Evolutionary conservation across 2,113 vertebrate species (phyloP), one percentile per base, ranked within the genome.

Genomic region (Poeciliopsis turrubarensis): DNA sequence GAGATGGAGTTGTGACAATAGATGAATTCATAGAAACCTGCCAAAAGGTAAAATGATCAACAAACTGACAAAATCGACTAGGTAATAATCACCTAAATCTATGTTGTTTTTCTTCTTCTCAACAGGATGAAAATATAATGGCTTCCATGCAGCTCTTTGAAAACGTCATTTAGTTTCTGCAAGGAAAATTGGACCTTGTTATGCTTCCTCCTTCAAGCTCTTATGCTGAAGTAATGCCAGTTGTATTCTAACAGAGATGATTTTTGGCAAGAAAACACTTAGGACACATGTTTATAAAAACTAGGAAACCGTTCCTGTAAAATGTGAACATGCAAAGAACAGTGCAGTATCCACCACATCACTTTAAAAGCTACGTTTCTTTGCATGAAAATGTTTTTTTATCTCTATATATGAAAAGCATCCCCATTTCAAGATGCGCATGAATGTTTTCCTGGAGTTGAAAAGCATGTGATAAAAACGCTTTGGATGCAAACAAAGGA

Each of bases 81-180:
- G 10, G 34, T 5, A 14, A 4, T 2, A 77, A 81, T 85, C 12
- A 14, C 2, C 14, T 1, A 2, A 15, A 5, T 61, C 39, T 6
- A 51, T 51, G 6, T 15, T 39, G 39, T 61, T 66, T 68, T 65
- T 41, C 29, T 17, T 17, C 8, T 95, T 80, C 31, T 73, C 61
- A 95, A 96, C 91, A 99, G 98, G 98, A 99, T 31, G 93, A 97
- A 88, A 96, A 95, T 85, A 98, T 99, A 88, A 97, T 99, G 97
- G 96, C 91, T 79, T 99, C 98, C 91, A 98, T 99, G 97, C 97
- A 96, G 88, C 96, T 99, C 81, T 99, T 99, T 41, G 96, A 99
- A 86, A 97, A 96, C 0, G 94, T 96, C 70, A 96, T 98, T 75
- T 99, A 99, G 89, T 70, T 47, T 84, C 66, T 64, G 66, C 3